phyloP scores from a whole-genome alignment of 2,113 vertebrate genomes.

The Atrichornis clamosus region DNA sequence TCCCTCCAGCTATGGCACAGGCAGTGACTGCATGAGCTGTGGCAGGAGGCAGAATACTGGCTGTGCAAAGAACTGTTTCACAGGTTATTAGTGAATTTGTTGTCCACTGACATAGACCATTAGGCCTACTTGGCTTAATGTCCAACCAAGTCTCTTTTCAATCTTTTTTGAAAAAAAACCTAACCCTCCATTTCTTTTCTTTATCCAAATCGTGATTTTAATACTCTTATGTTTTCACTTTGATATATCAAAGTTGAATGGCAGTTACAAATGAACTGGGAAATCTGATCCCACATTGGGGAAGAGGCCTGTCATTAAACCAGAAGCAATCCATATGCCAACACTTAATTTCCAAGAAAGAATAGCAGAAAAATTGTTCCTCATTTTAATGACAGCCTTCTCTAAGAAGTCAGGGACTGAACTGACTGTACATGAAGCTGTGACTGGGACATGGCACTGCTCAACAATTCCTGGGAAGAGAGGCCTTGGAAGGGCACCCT shows the following conservation, averaged over 20 bases:
- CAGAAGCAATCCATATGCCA: rapidly evolving
- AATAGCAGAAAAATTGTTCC: not conserved
- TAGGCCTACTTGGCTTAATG: not conserved
- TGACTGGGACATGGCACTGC: not conserved
- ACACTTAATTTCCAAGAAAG: not conserved
- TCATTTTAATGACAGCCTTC: not conserved
- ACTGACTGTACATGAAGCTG: not conserved
- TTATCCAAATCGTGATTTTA: not conserved
- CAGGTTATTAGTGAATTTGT: not conserved
- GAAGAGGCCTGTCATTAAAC: not conserved
- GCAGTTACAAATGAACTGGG: not conserved
- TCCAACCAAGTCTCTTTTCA: not conserved
- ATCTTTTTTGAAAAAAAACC: not conserved
- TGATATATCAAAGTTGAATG: not conserved
- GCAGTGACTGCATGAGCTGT: not conserved
- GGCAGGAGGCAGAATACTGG: not conserved
- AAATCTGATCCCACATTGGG: rapidly evolving
- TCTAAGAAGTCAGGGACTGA: not conserved
- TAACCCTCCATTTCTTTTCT: rapidly evolving
- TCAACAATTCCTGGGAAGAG: not conserved
- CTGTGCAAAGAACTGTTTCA: not conserved
- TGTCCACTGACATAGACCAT: not conserved
- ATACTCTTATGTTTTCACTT: not conserved
- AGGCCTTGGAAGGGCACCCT: not conserved
- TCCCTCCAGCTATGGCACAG: not conserved